Conservation (phyloP, 1,140 invertebrate species). For the Pseudobourletiella spinata region DNA sequence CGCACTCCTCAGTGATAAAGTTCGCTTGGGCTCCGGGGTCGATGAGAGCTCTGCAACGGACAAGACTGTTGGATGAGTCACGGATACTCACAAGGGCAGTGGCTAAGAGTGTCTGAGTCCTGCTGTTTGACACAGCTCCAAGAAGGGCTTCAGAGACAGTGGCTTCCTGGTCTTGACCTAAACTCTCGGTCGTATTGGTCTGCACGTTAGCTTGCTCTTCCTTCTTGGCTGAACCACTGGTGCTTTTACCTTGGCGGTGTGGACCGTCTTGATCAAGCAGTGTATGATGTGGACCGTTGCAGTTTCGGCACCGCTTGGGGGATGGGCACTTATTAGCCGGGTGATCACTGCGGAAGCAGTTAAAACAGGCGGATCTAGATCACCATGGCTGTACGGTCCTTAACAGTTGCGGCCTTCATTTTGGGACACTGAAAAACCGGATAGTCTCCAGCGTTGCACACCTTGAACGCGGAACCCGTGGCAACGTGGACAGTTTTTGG, state of each 20-base stretch:
- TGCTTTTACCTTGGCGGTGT: too few species aligned
- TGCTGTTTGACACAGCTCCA: too few species aligned
- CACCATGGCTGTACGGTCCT: too few species aligned
- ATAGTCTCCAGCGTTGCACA: too few species aligned
- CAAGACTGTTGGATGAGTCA: background rate
- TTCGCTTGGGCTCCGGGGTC: slow-evolving; percentile 7
- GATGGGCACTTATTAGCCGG: background rate
- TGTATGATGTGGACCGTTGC: slow-evolving; percentile 1
- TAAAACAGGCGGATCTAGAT: too few species aligned
- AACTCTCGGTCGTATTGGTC: background rate
- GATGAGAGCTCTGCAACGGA: background rate
- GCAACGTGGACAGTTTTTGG: too few species aligned
- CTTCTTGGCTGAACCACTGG: background rate
- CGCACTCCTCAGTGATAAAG: slow-evolving; percentile 7
- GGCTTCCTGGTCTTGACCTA: too few species aligned
- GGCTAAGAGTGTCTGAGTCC: slow-evolving; percentile 4
- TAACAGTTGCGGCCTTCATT: too few species aligned
- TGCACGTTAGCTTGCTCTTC: background rate
- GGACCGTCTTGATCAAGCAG: too few species aligned
- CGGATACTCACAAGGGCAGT: background rate
- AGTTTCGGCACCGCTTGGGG: background rate
- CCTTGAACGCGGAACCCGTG: too few species aligned
- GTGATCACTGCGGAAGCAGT: background rate
- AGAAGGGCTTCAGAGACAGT: too few species aligned
- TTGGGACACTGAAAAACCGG: too few species aligned